phyloP scores from a whole-genome alignment of 2,113 vertebrate genomes.

The Centropus unirufus region DNA sequence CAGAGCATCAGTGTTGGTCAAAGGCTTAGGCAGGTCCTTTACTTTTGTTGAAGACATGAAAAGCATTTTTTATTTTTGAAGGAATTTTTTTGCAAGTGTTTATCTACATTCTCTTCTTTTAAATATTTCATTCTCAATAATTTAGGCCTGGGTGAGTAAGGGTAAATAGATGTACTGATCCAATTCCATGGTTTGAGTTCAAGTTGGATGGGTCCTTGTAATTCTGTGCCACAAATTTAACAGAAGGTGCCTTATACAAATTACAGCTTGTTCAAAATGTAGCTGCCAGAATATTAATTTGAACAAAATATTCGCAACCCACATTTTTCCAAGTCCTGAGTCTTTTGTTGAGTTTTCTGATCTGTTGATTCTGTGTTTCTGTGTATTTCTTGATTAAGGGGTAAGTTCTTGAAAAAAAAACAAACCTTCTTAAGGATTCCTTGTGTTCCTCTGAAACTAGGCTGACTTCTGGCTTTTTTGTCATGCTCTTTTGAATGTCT shows the following conservation, averaged over 20 bases:
- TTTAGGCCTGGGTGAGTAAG: conserved; percentile 1
- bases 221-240: conserved; percentile 67
- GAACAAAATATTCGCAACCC: conserved; percentile 64
- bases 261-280: conserved; percentile 74
- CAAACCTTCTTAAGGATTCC: background rate
- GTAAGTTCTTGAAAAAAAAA: background rate
- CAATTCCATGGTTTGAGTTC: conserved; percentile 63
- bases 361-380: conserved; percentile 54
- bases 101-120: conserved; percentile 10
- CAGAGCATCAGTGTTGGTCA: background rate
- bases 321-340: conserved; percentile 46
- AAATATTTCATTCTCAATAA: conserved; percentile 1
- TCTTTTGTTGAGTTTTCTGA: conserved; percentile 59
- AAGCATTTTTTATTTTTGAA: background rate
- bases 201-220: conserved; percentile 61
- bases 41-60: background rate
- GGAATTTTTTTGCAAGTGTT: background rate
- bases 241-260: conserved; percentile 76
- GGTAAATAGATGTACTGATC: conserved; percentile 38
- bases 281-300: conserved; percentile 80
- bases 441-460: conserved; percentile 3
- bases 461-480: background rate
- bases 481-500: conserved; percentile 41
- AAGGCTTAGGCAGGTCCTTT: background rate
- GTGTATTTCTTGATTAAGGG: conserved; percentile 30